A percentile compares a stretch with the other conserved stretches of the same genome.
These are phyloP conservation scores for Fopius arisanus DNA, from an alignment of 1,140 invertebrate genomes.

Conservation along the genomic window DNA sequence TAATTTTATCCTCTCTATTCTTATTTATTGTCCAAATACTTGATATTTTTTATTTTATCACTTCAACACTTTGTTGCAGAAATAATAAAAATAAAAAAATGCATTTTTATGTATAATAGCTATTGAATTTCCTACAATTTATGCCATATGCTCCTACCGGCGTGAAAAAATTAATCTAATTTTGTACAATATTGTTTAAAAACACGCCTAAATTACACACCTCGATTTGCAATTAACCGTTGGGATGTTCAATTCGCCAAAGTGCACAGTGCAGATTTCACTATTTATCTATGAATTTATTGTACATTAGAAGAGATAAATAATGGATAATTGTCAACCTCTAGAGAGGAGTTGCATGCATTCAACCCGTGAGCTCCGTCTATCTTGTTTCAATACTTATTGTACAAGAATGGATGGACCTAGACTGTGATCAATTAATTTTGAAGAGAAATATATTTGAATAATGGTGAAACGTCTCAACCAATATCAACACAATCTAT, in stretches of 20 bases:
- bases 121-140: not conserved
- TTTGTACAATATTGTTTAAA: not conserved
- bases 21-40: not conserved
- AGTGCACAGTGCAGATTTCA: constrained; percentile 61
- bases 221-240: constrained; percentile 28
- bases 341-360: constrained; percentile 7
- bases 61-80: no score
- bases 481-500: no score
- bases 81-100: not conserved
- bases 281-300: constrained; percentile 24
- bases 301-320: constrained; percentile 11
- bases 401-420: constrained; percentile 1
- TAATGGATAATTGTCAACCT: not conserved
- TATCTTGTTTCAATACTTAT: not conserved
- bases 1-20: not conserved
- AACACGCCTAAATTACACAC: not conserved
- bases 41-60: no score
- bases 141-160: not conserved
- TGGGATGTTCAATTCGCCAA: constrained; percentile 58
- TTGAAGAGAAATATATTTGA: not conserved
- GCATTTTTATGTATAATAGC: not conserved
- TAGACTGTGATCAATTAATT: not conserved
- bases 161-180: constrained; percentile 2
- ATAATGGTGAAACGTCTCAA: not conserved
- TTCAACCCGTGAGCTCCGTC: not conserved